A percentile compares a stretch with the other conserved stretches of the same genome.
phyloP scores from a whole-genome alignment of 2,797 vertebrate genomes.

The Adelosebastes latens region DNA sequence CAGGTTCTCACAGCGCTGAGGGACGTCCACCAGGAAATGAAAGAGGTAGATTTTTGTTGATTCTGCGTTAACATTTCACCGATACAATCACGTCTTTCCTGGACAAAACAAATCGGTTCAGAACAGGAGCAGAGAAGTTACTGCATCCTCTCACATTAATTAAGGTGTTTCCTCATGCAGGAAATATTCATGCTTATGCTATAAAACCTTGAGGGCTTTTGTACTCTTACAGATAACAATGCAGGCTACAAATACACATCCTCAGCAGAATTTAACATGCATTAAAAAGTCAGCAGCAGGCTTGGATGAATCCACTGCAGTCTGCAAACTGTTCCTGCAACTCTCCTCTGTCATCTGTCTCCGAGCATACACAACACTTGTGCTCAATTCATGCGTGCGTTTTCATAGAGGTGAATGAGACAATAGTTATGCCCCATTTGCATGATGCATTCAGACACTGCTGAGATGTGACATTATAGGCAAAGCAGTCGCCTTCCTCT shows the following conservation, averaged over 20 bases:
- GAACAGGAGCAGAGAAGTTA: conserved; percentile 1
- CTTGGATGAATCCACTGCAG: conserved; percentile 28
- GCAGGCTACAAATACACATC: conserved; percentile 45
- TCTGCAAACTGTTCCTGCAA: conserved; percentile 42
- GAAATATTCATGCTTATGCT: conserved; percentile 40
- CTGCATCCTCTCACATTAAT: conserved; percentile 24
- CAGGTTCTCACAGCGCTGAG: conserved; percentile 81
- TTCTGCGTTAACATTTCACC: background rate
- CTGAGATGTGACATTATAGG: conserved; percentile 59
- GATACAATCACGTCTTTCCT: background rate
- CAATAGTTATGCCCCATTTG: conserved; percentile 69
- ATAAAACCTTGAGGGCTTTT: conserved; percentile 40
- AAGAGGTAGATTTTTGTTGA: conserved; percentile 76
- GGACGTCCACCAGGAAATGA: conserved; percentile 86
- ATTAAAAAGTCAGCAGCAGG: conserved; percentile 63
- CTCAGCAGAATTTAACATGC: conserved; percentile 69
- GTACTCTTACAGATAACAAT: conserved; percentile 54
- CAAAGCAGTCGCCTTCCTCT: conserved; percentile 30
- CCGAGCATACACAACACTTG: conserved; percentile 10
- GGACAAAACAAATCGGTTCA: background rate
- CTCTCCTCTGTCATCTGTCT: conserved; percentile 33
- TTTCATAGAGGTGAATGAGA: conserved; percentile 44
- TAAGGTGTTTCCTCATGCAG: conserved; percentile 28
- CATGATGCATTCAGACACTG: conserved; percentile 56
- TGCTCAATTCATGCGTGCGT: conserved; percentile 7